Percentiles rank a stretch among this genome's conserved stretches.
Conservation (phyloP, 2,888 invertebrate genomes). For the Tryphoninae sp. region DNA sequence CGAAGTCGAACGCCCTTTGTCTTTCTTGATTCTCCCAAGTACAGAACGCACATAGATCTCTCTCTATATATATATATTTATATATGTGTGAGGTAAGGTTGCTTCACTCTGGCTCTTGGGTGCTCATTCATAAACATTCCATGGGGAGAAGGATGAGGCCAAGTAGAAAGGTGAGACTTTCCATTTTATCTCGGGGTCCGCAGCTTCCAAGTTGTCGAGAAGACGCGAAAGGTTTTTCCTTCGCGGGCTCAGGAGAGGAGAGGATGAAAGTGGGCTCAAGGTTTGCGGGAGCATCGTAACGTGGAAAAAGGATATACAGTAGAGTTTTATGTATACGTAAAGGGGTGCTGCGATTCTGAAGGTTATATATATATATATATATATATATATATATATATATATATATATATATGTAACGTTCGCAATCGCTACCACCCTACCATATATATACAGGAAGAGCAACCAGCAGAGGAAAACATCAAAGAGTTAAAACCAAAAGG, state of each 20-base stretch:
- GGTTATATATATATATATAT: slow-evolving; percentile 19
- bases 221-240: background rate
- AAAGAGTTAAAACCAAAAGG: slow-evolving; percentile 56
- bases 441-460: background rate
- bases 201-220: slow-evolving; percentile 5
- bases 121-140: slow-evolving; percentile 74
- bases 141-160: slow-evolving; percentile 17
- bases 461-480: slow-evolving; percentile 45
- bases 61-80: background rate
- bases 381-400: no score
- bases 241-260: background rate
- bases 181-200: slow-evolving; percentile 28
- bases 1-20: background rate
- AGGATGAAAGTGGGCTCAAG: background rate
- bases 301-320: slow-evolving; percentile 4
- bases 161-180: background rate
- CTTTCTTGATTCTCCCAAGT: slow-evolving; percentile 1
- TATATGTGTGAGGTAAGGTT: slow-evolving; percentile 27
- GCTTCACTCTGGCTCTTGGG: slow-evolving; percentile 42
- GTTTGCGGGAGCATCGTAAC: background rate
- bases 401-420: slow-evolving; percentile 12
- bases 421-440: background rate
- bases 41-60: background rate
- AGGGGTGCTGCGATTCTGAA: slow-evolving; percentile 11
- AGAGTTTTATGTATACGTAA: background rate